Evolutionary conservation across 1,140 invertebrate genomes (phyloP), one percentile per base, ranked within the genome.

Genomic region (Mercenaria mercenaria): DNA sequence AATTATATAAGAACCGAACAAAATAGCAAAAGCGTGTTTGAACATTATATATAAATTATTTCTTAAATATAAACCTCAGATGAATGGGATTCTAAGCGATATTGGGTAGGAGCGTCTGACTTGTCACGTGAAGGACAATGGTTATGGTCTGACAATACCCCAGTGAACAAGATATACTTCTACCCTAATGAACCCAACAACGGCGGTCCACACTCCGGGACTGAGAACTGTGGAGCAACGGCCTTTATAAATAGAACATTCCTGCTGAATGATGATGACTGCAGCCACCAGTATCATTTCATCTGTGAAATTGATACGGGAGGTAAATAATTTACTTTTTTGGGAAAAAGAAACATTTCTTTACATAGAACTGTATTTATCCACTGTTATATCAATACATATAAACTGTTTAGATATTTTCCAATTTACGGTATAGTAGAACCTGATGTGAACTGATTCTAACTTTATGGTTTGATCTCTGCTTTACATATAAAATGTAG

Each of bases 171-270:
- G 23, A 37, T 11, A 20, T 72, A 72, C 20, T 72, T 72, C 20
- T 72, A 72, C 41, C 67, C 67, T 1, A 72, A 37, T 18, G 67
- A 72, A 41, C 67, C 67, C 1, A 72, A 72, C 23, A 72, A 72
- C 23, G n/a, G n/a, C n/a, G 67, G 67, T 41, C 1, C 3, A 1
- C 1, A 0, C 20, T 41, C 3, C 10, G 11, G 0, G 6, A 37
- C 8, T 20, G 67, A 72, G n/a, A 32, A 72, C n/a, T 72, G 67
- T 41, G 67, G 67, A 41, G 67, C 67, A 4, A n/a, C 37, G 37
- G 32, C 34, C 6, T 72, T 39, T 41, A 72, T 72, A n/a, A 72
- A 72, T 23, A 72, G 37, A 72, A 72, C 67, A 41, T 72, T 72
- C n/a, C 37, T 72, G 0, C 37, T 72, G 37, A 72, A 72, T 32